Conservation (phyloP, 2,888 invertebrate species). For the Eupithecia inturbata region DNA sequence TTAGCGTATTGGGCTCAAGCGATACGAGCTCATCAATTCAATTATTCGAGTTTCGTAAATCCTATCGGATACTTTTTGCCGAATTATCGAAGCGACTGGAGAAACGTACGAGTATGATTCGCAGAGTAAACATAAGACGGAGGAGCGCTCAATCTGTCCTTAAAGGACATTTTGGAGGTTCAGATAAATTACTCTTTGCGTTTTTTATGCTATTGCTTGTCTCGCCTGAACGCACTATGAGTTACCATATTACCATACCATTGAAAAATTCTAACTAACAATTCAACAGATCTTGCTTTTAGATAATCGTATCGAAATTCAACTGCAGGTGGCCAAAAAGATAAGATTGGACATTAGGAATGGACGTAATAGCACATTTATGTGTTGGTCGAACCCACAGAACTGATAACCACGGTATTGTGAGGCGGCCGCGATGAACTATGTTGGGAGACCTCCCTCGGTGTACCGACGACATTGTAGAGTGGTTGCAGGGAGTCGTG, state of each 20-base stretch:
- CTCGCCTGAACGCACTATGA: not conserved
- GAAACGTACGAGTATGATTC: slow-evolving; percentile 52
- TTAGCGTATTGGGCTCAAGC: slow-evolving; percentile 10
- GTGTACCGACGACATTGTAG: no score
- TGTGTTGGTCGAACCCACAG: no score
- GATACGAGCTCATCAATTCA: slow-evolving; percentile 38
- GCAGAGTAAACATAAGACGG: slow-evolving; percentile 4
- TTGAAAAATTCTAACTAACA: no score
- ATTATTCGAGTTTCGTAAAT: slow-evolving; percentile 37
- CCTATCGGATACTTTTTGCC: slow-evolving; percentile 40
- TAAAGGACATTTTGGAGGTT: not conserved
- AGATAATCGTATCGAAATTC: no score
- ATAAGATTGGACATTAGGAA: no score
- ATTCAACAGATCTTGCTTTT: no score
- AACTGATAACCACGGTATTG: no score
- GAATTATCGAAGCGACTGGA: slow-evolving; percentile 37
- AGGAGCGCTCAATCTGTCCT: not conserved
- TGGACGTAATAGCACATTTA: no score
- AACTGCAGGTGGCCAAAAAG: no score
- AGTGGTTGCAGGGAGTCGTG: no score
- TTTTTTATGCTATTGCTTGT: not conserved
- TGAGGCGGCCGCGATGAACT: no score
- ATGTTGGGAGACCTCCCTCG: no score
- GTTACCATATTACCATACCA: not conserved
- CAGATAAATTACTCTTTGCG: not conserved